Conservation (phyloP, 2,797 vertebrate genomes). For the Schizopygopsis pylzovi region DNA sequence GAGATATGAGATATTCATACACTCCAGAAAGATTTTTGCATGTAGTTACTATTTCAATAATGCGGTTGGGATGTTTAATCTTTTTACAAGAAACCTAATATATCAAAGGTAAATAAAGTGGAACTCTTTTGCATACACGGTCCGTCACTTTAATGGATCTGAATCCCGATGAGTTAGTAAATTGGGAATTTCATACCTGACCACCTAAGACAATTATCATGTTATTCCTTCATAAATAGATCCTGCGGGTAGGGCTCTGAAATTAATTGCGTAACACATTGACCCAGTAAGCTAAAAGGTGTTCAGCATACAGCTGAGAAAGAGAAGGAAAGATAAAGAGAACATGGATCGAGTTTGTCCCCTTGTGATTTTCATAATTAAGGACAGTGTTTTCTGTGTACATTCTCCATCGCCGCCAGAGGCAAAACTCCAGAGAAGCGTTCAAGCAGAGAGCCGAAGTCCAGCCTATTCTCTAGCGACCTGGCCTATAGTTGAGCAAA, state of each 20-base stretch:
- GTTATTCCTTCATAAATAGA: conserved; percentile 60
- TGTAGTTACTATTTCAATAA: conserved; percentile 15
- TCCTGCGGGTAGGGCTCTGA: conserved; percentile 57
- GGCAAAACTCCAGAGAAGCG: conserved; percentile 32
- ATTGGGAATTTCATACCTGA: conserved; percentile 58
- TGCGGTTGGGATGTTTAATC: conserved; percentile 3
- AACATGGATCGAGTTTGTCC: conserved; percentile 24
- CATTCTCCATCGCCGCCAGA: conserved; percentile 15
- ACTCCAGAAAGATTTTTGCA: background rate
- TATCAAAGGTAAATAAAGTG: conserved; percentile 17
- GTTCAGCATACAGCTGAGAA: background rate
- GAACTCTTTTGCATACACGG: background rate
- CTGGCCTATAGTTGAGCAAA: conserved; percentile 34
- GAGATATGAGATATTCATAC: background rate
- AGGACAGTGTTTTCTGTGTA: conserved; percentile 41
- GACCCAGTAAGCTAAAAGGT: conserved; percentile 46
- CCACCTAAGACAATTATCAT: conserved; percentile 63
- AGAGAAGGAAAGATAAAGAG: background rate
- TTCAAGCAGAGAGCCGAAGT: background rate
- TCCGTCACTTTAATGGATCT: conserved; percentile 56
- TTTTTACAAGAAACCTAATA: background rate
- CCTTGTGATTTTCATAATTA: conserved; percentile 44
- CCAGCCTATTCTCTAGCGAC: conserved; percentile 37
- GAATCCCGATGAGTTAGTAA: conserved; percentile 61
- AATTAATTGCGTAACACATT: conserved; percentile 61